Conservation (phyloP, 2,888 invertebrate genomes). For the Belgica antarctica region DNA sequence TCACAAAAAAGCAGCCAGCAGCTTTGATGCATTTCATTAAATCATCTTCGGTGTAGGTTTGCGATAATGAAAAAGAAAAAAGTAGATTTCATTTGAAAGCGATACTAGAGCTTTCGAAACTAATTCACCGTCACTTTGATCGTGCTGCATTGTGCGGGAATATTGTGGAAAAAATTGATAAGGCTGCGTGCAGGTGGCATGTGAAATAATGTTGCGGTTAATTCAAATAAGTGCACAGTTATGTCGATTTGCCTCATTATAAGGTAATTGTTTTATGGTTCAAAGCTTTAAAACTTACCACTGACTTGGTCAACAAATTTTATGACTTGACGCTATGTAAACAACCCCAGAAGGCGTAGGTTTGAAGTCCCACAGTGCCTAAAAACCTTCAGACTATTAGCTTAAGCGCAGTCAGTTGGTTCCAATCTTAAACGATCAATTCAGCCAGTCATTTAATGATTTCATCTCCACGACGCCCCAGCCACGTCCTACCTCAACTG, state of each 20-base stretch:
- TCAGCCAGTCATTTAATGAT: background rate
- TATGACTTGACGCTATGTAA: too few species aligned
- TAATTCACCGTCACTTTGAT: constrained; percentile 21
- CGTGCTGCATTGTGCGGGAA: background rate
- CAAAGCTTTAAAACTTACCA: too few species aligned
- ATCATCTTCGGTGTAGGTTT: constrained; percentile 18
- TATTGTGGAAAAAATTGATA: background rate
- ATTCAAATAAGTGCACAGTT: too few species aligned
- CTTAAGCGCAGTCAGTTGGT: background rate
- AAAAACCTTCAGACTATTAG: too few species aligned
- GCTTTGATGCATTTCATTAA: background rate
- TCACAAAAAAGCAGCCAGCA: background rate
- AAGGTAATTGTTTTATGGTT: too few species aligned
- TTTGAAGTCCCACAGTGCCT: constrained; percentile 5
- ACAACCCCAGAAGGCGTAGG: background rate
- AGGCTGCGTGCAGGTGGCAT: too few species aligned
- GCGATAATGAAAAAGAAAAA: background rate
- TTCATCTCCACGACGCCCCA: background rate
- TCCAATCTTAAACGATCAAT: background rate
- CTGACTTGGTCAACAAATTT: too few species aligned
- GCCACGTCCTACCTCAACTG: background rate
- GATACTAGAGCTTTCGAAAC: constrained; percentile 33
- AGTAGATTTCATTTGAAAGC: constrained; percentile 14
- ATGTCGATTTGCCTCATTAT: too few species aligned
- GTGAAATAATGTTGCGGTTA: too few species aligned